Evolutionary conservation across 2,888 invertebrate genomes (phyloP).

Genomic region (Chaitophorus viminalis): DNA sequence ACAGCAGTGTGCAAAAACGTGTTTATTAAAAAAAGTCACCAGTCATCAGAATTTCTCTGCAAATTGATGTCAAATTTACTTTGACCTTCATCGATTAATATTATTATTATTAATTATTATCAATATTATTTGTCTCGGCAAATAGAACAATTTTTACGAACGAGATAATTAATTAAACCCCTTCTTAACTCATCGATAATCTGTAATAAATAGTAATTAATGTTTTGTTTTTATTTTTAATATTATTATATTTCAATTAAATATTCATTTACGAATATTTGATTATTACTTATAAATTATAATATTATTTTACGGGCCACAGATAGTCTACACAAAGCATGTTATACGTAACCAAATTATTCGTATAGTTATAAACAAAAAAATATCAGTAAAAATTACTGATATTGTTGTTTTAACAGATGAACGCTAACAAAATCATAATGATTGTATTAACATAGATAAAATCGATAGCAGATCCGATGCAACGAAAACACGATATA

Average conservation of each 20-base stretch:
- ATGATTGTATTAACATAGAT: constrained; percentile 42
- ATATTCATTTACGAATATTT: too few species aligned
- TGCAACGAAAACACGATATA: neutral
- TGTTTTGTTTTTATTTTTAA: neutral
- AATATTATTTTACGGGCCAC: too few species aligned
- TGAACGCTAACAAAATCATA: constrained; percentile 16
- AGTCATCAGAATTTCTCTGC: neutral
- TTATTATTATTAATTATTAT: too few species aligned
- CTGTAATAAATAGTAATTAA: neutral
- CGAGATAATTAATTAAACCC: neutral
- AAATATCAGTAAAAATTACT: neutral
- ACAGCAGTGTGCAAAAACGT: neutral
- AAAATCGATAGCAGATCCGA: constrained; percentile 34
- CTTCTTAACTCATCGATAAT: neutral
- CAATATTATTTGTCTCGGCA: neutral
- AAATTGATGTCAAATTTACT: neutral
- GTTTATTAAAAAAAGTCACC: neutral
- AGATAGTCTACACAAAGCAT: neutral
- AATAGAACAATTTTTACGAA: neutral
- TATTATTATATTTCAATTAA: too few species aligned
- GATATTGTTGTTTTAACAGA: neutral
- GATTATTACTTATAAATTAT: too few species aligned
- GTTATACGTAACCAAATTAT: too few species aligned
- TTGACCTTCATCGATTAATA: neutral
- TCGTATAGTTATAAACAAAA: neutral